Evolutionary conservation across 2,797 vertebrate species (phyloP).

Genomic region (Enoplosus armatus): DNA sequence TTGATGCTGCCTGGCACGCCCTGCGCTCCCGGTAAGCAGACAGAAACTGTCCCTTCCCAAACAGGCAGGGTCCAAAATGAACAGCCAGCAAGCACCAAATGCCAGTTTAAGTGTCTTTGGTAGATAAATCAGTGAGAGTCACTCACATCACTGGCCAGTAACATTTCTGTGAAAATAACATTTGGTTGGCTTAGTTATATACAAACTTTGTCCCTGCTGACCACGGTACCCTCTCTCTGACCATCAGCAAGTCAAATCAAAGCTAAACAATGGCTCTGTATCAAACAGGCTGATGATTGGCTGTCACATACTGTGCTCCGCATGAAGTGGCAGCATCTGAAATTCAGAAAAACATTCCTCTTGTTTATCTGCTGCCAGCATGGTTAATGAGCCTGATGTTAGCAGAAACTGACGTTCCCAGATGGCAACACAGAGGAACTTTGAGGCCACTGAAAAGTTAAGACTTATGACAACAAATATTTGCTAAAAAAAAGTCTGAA

Average conservation of each 20-base stretch:
- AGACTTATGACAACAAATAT: not conserved
- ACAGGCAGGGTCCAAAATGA: not conserved
- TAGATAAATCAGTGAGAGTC: not conserved
- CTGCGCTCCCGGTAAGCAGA: conserved; percentile 90
- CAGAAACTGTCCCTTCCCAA: not conserved
- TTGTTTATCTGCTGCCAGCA: conserved; percentile 35
- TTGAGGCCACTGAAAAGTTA: not conserved
- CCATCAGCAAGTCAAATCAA: conserved; percentile 28
- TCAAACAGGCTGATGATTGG: conserved; percentile 31
- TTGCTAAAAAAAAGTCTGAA: not conserved
- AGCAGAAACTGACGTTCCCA: conserved; percentile 13
- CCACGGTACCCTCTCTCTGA: conserved; percentile 19
- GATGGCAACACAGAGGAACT: conserved; percentile 9
- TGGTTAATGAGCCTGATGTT: conserved; percentile 45
- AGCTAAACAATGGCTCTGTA: conserved; percentile 39
- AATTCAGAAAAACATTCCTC: conserved; percentile 16
- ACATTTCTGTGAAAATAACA: conserved; percentile 28
- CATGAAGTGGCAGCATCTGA: conserved; percentile 6
- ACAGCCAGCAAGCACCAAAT: conserved; percentile 32
- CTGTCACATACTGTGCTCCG: conserved; percentile 22
- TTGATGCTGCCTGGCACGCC: conserved; percentile 97
- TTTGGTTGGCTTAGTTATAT: conserved; percentile 35
- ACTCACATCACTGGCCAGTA: conserved; percentile 19
- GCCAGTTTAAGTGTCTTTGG: not conserved
- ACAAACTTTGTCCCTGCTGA: conserved; percentile 25